phyloP scores from a whole-genome alignment of 1,140 invertebrate genomes.

The Drosophila varians region DNA sequence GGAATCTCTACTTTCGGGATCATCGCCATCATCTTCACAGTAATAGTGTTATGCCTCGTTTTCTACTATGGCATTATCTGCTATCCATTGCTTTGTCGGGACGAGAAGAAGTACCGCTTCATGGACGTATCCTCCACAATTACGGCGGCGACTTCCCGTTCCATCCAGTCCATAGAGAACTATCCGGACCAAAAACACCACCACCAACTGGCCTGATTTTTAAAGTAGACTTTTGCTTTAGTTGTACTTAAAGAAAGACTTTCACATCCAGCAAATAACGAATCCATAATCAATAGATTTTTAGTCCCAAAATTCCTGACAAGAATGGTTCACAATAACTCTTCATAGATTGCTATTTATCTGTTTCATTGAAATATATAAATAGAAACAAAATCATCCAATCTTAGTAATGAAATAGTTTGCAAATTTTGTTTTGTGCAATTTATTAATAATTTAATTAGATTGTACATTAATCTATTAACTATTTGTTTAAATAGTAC shows the following conservation, averaged over 20 bases:
- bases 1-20: slow-evolving; percentile 87
- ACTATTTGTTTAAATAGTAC: too few species aligned
- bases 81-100: slow-evolving; percentile 86
- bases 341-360: too few species aligned
- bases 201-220: slow-evolving; percentile 61
- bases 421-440: too few species aligned
- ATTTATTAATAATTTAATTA: too few species aligned
- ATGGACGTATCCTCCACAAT: slow-evolving; percentile 85
- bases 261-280: slow-evolving; percentile 12
- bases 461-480: background rate
- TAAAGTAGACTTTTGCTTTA: background rate
- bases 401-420: background rate
- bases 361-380: too few species aligned
- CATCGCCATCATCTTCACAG: slow-evolving; percentile 84
- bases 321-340: background rate
- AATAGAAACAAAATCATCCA: background rate
- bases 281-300: slow-evolving; percentile 10
- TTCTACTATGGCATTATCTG: slow-evolving; percentile 87
- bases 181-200: slow-evolving; percentile 79
- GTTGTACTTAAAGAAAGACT: slow-evolving; percentile 46
- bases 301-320: background rate
- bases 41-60: slow-evolving; percentile 85
- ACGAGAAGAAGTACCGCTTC: slow-evolving; percentile 86
- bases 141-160: slow-evolving; percentile 79
- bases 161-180: slow-evolving; percentile 81